Percentiles rank a stretch among this genome's conserved stretches.
Conservation (phyloP, 2,888 invertebrate species). For the Argyresthia albistria region DNA sequence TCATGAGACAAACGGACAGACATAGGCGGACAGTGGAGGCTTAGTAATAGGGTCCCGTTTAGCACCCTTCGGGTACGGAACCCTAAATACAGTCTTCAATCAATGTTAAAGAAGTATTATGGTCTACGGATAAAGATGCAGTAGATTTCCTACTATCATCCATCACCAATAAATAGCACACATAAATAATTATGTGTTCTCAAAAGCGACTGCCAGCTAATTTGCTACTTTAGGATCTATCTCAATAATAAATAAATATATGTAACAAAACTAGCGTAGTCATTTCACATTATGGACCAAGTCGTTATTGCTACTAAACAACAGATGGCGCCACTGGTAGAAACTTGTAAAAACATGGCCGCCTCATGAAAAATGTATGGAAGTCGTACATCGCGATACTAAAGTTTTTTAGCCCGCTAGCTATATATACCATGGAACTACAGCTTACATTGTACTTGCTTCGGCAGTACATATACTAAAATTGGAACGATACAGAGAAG, state of each 20-base stretch:
- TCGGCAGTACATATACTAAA: constrained; percentile 52
- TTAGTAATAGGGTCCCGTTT: too few relatives aligned
- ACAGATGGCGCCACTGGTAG: neutral
- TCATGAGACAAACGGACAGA: too few relatives aligned
- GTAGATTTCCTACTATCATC: too few relatives aligned
- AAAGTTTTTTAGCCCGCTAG: constrained; percentile 5
- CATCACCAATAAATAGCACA: too few relatives aligned
- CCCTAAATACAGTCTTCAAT: too few relatives aligned
- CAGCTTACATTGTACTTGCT: constrained; percentile 24
- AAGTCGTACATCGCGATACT: constrained; percentile 13
- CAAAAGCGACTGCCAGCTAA: too few relatives aligned
- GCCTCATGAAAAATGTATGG: neutral
- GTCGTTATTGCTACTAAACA: neutral
- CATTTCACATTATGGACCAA: neutral
- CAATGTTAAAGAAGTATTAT: too few relatives aligned
- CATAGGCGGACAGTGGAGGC: too few relatives aligned
- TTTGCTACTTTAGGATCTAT: neutral
- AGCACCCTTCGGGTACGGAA: too few relatives aligned
- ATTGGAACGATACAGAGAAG: constrained; percentile 52
- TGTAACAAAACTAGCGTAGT: neutral
- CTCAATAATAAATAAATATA: neutral
- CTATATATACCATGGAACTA: constrained; percentile 12
- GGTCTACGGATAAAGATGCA: too few relatives aligned
- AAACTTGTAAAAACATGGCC: neutral
- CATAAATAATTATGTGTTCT: too few relatives aligned